Evolutionary conservation across 2,113 vertebrate genomes (phyloP).

Genomic region (Saguinus midas): DNA sequence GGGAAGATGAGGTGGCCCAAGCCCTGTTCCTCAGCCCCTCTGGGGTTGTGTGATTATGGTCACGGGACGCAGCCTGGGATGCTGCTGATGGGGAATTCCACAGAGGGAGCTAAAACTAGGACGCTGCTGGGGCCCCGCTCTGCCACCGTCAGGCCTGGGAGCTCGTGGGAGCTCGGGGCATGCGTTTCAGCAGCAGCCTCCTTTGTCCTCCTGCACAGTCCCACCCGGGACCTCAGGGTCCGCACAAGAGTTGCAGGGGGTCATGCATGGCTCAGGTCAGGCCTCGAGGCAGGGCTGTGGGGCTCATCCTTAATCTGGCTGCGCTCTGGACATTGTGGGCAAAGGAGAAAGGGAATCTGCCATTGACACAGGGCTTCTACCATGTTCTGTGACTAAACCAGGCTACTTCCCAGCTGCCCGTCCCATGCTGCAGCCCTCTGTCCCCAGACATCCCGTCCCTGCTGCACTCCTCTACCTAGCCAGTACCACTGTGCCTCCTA

Average conservation of each 20-base stretch:
- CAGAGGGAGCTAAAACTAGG: not conserved
- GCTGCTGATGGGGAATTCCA: accelerated
- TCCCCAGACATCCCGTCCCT: accelerated
- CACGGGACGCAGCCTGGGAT: accelerated
- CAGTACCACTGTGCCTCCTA: accelerated
- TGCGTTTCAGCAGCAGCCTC: accelerated
- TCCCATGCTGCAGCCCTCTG: accelerated
- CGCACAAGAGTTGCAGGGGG: accelerated
- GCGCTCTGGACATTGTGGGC: accelerated
- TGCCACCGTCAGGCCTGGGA: accelerated
- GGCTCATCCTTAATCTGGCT: accelerated
- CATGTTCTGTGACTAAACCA: accelerated
- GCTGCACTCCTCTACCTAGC: accelerated
- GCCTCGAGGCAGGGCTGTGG: accelerated
- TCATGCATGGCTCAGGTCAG: not conserved
- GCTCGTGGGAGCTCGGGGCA: accelerated
- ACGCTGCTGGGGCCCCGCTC: accelerated
- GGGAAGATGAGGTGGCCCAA: accelerated
- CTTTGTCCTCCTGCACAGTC: accelerated
- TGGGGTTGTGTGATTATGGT: accelerated
- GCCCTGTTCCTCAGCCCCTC: accelerated
- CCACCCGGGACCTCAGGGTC: not conserved
- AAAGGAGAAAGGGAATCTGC: too few relatives aligned
- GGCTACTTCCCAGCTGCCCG: not conserved
- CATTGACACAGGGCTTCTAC: not conserved